These are phyloP conservation scores for Heliconius congener DNA, from an alignment of 1,140 invertebrate species.

Conservation along the genomic window DNA sequence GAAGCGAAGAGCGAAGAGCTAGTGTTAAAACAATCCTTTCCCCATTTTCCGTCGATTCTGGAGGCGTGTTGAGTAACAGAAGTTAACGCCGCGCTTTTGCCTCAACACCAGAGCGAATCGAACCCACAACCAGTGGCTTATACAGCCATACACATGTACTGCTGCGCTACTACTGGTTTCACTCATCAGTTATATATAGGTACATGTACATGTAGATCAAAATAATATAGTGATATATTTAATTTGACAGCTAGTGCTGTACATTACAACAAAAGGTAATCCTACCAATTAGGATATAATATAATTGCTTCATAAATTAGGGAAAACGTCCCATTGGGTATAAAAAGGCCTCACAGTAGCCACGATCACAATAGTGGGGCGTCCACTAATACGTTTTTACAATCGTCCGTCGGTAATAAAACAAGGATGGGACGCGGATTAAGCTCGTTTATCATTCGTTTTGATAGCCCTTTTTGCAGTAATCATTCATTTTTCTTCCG, in stretches of 20 bases:
- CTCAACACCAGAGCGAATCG: no score
- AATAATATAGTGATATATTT: neutral
- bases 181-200: no score
- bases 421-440: slow-evolving; percentile 75
- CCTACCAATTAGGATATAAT: slow-evolving; percentile 32
- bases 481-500: slow-evolving; percentile 81
- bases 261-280: slow-evolving; percentile 25
- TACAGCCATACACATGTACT: no score
- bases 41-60: no score
- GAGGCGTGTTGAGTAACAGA: no score
- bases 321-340: slow-evolving; percentile 43
- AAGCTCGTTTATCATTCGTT: slow-evolving; percentile 80
- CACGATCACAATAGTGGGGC: slow-evolving; percentile 41
- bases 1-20: no score
- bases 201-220: neutral
- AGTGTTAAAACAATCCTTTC: no score
- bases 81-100: no score
- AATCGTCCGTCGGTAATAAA: slow-evolving; percentile 77
- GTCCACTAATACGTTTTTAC: slow-evolving; percentile 79
- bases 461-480: slow-evolving; percentile 79
- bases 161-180: no score
- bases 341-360: slow-evolving; percentile 30
- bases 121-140: no score
- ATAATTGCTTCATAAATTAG: slow-evolving; percentile 64
- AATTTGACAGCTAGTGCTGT: neutral